A percentile compares a stretch with the other conserved stretches of the same genome.
Evolutionary conservation across 2,888 invertebrate species (phyloP).

Genomic region (Meandrusa payeni): DNA sequence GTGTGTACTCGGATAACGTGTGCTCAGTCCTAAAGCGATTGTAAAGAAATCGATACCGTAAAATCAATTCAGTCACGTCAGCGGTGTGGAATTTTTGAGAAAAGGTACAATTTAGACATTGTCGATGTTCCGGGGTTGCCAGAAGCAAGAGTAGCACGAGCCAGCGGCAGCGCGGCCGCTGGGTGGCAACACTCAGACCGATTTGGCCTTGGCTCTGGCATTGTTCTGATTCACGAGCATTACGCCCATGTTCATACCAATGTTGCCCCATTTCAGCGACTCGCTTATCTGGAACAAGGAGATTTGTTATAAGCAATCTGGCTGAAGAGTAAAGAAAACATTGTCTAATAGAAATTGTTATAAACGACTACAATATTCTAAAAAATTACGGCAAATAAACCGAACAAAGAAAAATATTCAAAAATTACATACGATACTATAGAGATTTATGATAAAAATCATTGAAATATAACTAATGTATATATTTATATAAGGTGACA

Average conservation of each 20-base stretch:
- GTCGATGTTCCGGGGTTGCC: constrained; percentile 59
- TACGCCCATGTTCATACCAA: constrained; percentile 86
- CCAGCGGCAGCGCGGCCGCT: constrained; percentile 53
- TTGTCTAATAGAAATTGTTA: too few relatives aligned
- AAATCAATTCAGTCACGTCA: constrained; percentile 10
- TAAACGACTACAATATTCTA: too few relatives aligned
- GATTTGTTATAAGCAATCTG: constrained; percentile 28
- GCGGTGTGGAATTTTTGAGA: constrained; percentile 8
- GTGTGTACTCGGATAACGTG: too few relatives aligned
- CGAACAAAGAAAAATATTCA: neutral
- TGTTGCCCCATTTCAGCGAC: constrained; percentile 86
- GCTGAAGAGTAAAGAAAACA: neutral
- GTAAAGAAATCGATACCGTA: constrained; percentile 6
- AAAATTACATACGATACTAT: too few relatives aligned
- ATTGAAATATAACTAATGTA: too few relatives aligned
- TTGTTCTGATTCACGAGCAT: constrained; percentile 80
- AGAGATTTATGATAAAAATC: too few relatives aligned
- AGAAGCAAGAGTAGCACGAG: constrained; percentile 66
- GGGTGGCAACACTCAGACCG: constrained; percentile 70
- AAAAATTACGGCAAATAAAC: too few relatives aligned
- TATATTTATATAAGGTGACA: neutral
- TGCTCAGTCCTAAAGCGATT: constrained; percentile 12
- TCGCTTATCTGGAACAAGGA: constrained; percentile 84
- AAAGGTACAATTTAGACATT: constrained; percentile 47
- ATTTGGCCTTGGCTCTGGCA: constrained; percentile 65